Evolutionary conservation across 2,113 vertebrate genomes (phyloP), one percentile per base, ranked within the genome.

Genomic region (Cettia cetti): DNA sequence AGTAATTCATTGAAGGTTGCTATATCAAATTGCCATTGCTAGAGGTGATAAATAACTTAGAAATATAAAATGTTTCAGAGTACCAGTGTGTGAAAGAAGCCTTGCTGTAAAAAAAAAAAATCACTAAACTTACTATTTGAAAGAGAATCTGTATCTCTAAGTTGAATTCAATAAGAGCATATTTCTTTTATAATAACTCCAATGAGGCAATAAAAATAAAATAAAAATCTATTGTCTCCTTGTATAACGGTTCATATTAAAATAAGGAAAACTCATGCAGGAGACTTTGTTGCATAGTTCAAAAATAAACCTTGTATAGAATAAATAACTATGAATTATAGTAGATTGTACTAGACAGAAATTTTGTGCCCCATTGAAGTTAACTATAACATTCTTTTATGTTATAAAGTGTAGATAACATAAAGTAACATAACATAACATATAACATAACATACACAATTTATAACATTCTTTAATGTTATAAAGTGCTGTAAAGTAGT

Each of bases 11-110:
- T 92, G 95, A 81, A 30, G 80, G 37, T 4, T 45, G 49, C 42
- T 85, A 66, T 56, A 70, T 78, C 90, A 95, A 91, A 93, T 30
- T 91, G 33, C 47, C 12, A 7, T 61, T 24, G 30, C 12, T 85
- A 59, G 39, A 86, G 60, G 23, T 63, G 28, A 95, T 87, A 88
- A 80, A 94, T 84, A 85, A 42, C 68, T 87, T 42, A 90, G 63
- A 95, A 96, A 86, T 61, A 94, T 6, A 33, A 49, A 94, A 61
- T 56, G 39, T 61, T 96, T 97, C 86, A 94, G 54, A 94, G 90
- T 63, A 80, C 61, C 64, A 39, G 40, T 84, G 31, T 37, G 45
- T 80, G 50, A 82, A 84, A 92, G 69, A 74, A 42, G 2, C 8
- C 45, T 92, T 53, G 76, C 1, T 56, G 45, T 82, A 78, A 89